phyloP scores from a whole-genome alignment of 2,797 vertebrate genomes.

The Rhinophrynus dorsalis region DNA sequence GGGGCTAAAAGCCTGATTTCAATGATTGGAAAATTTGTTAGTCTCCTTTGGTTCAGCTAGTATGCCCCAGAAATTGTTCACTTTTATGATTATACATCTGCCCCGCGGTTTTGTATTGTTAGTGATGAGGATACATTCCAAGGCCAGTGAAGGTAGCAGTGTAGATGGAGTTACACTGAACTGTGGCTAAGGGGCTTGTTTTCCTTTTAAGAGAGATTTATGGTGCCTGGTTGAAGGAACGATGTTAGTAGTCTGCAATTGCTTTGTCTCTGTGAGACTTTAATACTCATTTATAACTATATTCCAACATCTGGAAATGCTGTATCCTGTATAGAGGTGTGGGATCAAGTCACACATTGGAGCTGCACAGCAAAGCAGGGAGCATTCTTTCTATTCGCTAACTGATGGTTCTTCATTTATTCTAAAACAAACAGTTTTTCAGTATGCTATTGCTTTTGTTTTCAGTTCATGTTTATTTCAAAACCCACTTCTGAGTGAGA shows the following conservation, averaged over 20 bases:
- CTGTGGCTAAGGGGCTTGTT: not conserved
- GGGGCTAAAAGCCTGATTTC: too few species aligned
- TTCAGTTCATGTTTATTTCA: slow-evolving; percentile 48
- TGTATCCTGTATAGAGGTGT: not conserved
- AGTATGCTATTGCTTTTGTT: slow-evolving; percentile 42
- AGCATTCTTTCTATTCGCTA: slow-evolving; percentile 14
- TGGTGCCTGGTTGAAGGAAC: not conserved
- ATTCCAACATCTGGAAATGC: slow-evolving; percentile 33
- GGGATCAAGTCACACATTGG: slow-evolving; percentile 14
- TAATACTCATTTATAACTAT: slow-evolving; percentile 13
- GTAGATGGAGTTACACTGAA: not conserved
- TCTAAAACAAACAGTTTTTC: slow-evolving; percentile 39
- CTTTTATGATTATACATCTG: too few species aligned
- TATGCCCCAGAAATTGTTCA: too few species aligned
- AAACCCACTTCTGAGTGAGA: slow-evolving; percentile 40
- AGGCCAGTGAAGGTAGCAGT: too few species aligned
- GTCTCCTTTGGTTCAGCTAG: too few species aligned
- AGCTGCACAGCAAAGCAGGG: slow-evolving; percentile 4
- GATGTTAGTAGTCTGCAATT: not conserved
- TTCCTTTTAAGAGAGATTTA: slow-evolving; percentile 12
- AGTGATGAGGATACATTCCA: too few species aligned
- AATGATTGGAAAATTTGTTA: too few species aligned
- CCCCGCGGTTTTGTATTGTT: too few species aligned
- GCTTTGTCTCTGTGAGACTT: slow-evolving; percentile 17
- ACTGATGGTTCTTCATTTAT: slow-evolving; percentile 25